Conservation (phyloP, 2,888 invertebrate genomes). For the Macaria liturata region DNA sequence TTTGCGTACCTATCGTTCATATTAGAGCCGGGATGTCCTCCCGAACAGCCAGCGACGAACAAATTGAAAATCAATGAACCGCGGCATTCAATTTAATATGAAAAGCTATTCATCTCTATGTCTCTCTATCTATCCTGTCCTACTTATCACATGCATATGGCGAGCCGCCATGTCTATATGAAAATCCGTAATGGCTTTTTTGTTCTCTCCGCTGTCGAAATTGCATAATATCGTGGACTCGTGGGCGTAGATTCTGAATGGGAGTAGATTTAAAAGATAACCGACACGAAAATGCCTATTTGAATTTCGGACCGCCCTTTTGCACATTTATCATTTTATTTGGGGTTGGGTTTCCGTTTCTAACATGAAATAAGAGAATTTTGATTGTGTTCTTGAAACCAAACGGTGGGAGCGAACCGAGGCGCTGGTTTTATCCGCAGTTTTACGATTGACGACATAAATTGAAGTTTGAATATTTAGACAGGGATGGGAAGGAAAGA, state of each 20-base stretch:
- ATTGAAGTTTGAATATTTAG: conserved; percentile 40
- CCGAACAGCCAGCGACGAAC: conserved; percentile 57
- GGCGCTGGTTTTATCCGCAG: conserved; percentile 26
- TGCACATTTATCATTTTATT: conserved; percentile 27
- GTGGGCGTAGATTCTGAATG: conserved; percentile 20
- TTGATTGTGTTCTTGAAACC: conserved; percentile 19
- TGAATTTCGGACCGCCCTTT: conserved; percentile 21
- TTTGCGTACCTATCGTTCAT: conserved; percentile 42
- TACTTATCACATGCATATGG: conserved; percentile 36
- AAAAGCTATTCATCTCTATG: conserved; percentile 68
- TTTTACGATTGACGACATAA: conserved; percentile 42
- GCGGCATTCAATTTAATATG: conserved; percentile 71
- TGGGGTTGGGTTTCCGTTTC: conserved; percentile 10
- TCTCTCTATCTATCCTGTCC: conserved; percentile 27
- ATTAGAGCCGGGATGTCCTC: conserved; percentile 52
- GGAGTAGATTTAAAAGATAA: conserved; percentile 27
- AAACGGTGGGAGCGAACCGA: conserved; percentile 12
- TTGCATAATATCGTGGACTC: conserved; percentile 29
- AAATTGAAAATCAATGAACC: conserved; percentile 81
- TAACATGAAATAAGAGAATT: conserved; percentile 21
- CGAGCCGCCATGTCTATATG: conserved; percentile 36
- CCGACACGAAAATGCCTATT: conserved; percentile 27
- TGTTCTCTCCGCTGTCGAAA: conserved; percentile 27
- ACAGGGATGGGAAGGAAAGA: conserved; percentile 31
- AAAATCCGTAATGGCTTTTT: conserved; percentile 46